Base-by-base conservation (phyloP, 2,888 invertebrate genomes). In the Scrobipalpa atriplicella region DNA sequence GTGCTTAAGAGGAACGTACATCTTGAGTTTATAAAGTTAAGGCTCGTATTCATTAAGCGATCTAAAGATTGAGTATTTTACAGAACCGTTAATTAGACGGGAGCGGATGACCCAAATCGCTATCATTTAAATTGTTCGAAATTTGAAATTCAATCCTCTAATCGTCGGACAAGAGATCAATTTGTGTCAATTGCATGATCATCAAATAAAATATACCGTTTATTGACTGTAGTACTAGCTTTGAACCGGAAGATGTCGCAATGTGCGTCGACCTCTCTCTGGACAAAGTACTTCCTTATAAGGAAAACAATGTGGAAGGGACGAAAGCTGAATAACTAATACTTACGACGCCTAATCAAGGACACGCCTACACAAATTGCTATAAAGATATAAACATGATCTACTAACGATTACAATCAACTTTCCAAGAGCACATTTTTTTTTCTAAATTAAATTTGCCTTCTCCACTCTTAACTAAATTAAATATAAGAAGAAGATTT, bases 251-350 rank as follows among this genome's bases (percentile, higher is more conserved):
- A 47, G 47, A 1, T 47, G n/a, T n/a, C 7, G 47, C 47, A 47
- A 47, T 16, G 47, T 47, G 47, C 16, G 47, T 5, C 16, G 47
- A 10, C 47, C n/a, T n/a, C n/a, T n/a, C n/a, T 16, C 47, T 2
- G 47, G 47, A 47, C 47, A 47, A 47, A n/a, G 47, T n/a, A 16
- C 16, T 16, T n/a, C 47, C 16, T 47, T 47, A 13, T 47, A n/a
- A 47, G 47, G 47, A 47, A 47, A 10, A 47, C 47, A 16, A 10
- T 16, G n/a, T 13, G 43, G 29, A 29, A 29, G n/a, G n/a, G 6
- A 47, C 47, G 47, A 16, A 47, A n/a, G 47, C 47, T 47, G 47
- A 47, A 47, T 47, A 47, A n/a, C 47, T 8, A 47, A 47, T 47
- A n/a, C n/a, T n/a, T n/a, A 10, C n/a, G 47, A 3, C n/a, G n/a